Evolutionary conservation across 1,140 invertebrate genomes (phyloP).

Genomic region (Drusus annulatus): DNA sequence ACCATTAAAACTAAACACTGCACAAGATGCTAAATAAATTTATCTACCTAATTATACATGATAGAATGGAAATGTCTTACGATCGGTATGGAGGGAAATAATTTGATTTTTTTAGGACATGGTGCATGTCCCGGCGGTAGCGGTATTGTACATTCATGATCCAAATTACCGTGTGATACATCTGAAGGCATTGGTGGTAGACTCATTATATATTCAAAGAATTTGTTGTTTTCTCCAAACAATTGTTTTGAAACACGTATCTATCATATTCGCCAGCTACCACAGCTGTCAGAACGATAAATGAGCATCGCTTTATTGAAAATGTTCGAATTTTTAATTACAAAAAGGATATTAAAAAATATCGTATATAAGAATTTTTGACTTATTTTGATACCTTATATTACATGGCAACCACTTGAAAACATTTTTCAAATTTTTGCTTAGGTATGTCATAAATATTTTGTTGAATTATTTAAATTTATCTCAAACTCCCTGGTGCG

Average conservation of each 20-base stretch:
- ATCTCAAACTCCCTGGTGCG: too few relatives aligned
- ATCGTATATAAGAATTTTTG: too few relatives aligned
- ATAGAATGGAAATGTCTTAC: background rate
- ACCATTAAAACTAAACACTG: too few relatives aligned
- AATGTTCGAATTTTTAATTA: too few relatives aligned
- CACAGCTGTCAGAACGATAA: conserved; percentile 12
- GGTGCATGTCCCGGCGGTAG: background rate
- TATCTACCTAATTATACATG: too few relatives aligned
- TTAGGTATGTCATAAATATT: too few relatives aligned
- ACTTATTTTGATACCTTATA: too few relatives aligned
- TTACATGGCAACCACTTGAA: too few relatives aligned
- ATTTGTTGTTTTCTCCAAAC: background rate
- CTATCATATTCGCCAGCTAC: background rate
- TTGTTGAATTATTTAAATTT: too few relatives aligned
- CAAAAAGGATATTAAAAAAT: too few relatives aligned
- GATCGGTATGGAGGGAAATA: conserved; percentile 10
- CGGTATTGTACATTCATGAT: background rate
- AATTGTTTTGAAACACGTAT: background rate
- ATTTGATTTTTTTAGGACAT: conserved; percentile 14
- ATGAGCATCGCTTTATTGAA: background rate
- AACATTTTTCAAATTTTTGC: too few relatives aligned
- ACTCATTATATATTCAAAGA: conserved; percentile 20
- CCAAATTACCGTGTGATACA: background rate
- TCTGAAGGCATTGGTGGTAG: background rate
- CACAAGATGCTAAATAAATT: too few relatives aligned